Percentiles rank a stretch among this genome's conserved stretches.
Evolutionary conservation across 2,888 invertebrate genomes (phyloP).

Genomic region (Anticlea derivata): DNA sequence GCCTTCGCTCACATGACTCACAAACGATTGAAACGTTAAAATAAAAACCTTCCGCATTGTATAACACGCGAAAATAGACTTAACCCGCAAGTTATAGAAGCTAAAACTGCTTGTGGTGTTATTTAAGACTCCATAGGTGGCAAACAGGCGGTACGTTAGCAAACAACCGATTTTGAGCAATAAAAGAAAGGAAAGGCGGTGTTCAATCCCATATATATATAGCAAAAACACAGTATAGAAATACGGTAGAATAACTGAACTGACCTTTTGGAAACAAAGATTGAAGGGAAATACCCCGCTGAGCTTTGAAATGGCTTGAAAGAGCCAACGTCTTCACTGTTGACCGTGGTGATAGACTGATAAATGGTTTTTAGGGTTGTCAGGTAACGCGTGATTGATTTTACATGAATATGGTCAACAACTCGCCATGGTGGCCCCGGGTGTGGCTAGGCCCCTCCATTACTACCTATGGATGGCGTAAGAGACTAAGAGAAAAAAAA

Average conservation of each 20-base stretch:
- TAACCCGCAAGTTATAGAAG: background rate
- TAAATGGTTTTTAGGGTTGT: constrained; percentile 59
- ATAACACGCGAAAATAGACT: constrained; percentile 1
- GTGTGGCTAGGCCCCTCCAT: no score
- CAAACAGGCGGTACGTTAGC: constrained; percentile 72
- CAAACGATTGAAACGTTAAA: constrained; percentile 62
- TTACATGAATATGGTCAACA: no score
- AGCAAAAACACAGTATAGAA: constrained; percentile 52
- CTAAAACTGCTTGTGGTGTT: constrained; percentile 6
- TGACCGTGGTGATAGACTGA: constrained; percentile 60
- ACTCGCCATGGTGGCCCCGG: no score
- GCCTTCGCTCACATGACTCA: constrained; percentile 66
- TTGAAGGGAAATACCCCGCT: constrained; percentile 69
- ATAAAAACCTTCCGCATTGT: constrained; percentile 56
- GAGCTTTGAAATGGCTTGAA: constrained; percentile 46
- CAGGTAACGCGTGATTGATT: constrained; percentile 14
- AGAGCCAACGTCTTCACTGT: constrained; percentile 60
- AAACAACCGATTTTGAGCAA: constrained; percentile 58
- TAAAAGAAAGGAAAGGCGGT: constrained; percentile 63
- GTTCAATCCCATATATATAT: constrained; percentile 52
- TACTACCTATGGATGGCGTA: no score
- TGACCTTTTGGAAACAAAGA: constrained; percentile 72
- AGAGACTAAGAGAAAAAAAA: no score
- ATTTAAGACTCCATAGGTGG: constrained; percentile 68
- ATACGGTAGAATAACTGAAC: constrained; percentile 47